A percentile compares a stretch with the other conserved stretches of the same genome.
Conservation (phyloP, 2,113 vertebrate species). For the Orthonyx spaldingii region DNA sequence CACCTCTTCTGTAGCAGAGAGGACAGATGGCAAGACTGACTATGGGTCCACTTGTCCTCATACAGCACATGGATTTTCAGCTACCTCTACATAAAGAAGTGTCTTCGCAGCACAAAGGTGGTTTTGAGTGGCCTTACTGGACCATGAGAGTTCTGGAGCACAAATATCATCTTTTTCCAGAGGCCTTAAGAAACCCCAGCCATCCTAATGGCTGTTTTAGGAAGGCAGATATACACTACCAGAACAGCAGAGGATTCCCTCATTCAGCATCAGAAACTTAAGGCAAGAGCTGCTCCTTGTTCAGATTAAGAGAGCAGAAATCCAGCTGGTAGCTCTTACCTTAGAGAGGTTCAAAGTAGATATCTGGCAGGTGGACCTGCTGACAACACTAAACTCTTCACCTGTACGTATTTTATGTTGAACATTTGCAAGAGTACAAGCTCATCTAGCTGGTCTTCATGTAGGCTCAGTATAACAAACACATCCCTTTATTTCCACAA, state of each 20-base stretch:
- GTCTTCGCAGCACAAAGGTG: background rate
- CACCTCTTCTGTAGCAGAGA: background rate
- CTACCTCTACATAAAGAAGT: background rate
- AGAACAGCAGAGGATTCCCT: background rate
- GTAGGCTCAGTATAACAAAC: background rate
- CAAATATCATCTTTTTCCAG: background rate
- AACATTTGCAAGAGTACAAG: background rate
- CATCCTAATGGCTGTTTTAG: background rate
- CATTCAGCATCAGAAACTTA: background rate
- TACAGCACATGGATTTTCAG: background rate
- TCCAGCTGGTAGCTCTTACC: background rate
- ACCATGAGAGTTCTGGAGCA: background rate
- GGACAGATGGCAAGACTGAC: background rate
- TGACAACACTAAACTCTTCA: background rate
- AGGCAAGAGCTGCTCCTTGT: background rate
- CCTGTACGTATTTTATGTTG: background rate
- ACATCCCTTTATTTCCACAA: background rate
- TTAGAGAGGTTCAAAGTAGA: background rate
- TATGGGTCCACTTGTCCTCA: fast-evolving
- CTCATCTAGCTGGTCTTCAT: background rate
- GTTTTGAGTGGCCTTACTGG: background rate
- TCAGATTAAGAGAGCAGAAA: background rate
- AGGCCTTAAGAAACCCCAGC: background rate
- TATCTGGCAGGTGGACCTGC: background rate
- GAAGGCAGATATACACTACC: background rate